Conservation (phyloP, 2,888 invertebrate species). For the Stenodema calcarata region DNA sequence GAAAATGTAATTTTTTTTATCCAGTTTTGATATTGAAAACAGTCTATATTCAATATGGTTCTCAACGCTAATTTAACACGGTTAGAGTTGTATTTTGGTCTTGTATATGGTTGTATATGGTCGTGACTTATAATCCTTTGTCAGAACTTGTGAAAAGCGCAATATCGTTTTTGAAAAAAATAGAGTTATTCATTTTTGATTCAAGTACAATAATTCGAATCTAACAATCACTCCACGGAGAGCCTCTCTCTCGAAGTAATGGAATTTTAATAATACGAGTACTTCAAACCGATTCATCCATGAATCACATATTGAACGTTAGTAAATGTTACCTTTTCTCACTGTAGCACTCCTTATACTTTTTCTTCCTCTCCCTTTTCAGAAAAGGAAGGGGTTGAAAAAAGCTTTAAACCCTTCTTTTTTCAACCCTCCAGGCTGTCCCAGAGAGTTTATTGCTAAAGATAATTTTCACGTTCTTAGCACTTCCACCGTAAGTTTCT, state of each 20-base stretch:
- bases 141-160: no score
- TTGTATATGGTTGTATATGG: no score
- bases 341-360: neutral
- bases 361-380: neutral
- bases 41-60: no score
- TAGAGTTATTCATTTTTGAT: no score
- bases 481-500: neutral
- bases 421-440: neutral
- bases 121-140: no score
- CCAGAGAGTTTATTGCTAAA: constrained; percentile 31
- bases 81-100: no score
- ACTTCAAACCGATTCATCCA: neutral
- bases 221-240: no score
- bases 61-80: no score
- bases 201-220: no score
- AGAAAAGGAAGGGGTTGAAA: neutral
- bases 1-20: no score
- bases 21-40: no score
- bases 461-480: constrained; percentile 33
- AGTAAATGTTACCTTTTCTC: neutral
- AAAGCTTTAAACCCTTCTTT: neutral
- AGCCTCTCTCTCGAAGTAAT: neutral
- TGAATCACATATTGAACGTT: neutral
- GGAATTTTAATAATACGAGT: neutral
- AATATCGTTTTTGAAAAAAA: no score